A percentile compares a stretch with the other conserved stretches of the same genome.
Evolutionary conservation across 2,113 vertebrate genomes (phyloP).

Genomic region (Takifugu flavidus): DNA sequence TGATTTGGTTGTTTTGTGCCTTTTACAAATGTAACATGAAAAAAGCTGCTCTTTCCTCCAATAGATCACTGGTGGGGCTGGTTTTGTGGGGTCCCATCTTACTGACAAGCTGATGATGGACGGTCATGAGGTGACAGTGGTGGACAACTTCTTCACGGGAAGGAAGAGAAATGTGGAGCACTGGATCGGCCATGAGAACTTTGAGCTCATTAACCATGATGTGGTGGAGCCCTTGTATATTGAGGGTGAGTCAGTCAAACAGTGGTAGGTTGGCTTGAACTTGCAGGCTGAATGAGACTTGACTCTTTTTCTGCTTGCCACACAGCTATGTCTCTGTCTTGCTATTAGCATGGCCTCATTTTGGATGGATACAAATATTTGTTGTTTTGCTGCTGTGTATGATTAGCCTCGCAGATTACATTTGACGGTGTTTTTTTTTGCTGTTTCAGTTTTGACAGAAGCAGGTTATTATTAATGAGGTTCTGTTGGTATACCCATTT

Average conservation of each 20-base stretch:
- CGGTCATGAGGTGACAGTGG: conserved; percentile 97
- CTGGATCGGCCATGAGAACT: conserved; percentile 99
- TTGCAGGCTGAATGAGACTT: background rate
- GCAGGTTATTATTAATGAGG: too few species aligned
- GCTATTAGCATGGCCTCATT: background rate
- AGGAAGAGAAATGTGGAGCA: conserved; percentile 98
- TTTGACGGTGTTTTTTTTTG: too few species aligned
- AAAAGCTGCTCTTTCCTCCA: background rate
- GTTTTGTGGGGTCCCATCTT: conserved; percentile 97
- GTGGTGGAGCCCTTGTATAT: conserved; percentile 98
- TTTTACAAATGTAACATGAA: background rate
- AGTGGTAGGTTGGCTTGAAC: too few species aligned
- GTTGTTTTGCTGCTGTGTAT: too few species aligned
- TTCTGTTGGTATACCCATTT: too few species aligned
- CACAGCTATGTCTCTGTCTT: background rate
- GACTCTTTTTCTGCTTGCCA: background rate
- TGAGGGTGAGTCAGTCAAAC: conserved; percentile 80
- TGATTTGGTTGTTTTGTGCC: background rate
- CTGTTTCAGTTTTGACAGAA: too few species aligned
- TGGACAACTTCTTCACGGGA: conserved; percentile 99
- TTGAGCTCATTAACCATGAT: conserved; percentile 98
- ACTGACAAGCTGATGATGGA: conserved; percentile 99
- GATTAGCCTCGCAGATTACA: too few species aligned
- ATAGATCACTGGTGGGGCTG: conserved; percentile 96
- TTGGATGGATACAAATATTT: background rate